Evolutionary conservation across 2,888 invertebrate species (phyloP), one percentile per base, ranked within the genome.

Genomic region (Vanessa cardui): DNA sequence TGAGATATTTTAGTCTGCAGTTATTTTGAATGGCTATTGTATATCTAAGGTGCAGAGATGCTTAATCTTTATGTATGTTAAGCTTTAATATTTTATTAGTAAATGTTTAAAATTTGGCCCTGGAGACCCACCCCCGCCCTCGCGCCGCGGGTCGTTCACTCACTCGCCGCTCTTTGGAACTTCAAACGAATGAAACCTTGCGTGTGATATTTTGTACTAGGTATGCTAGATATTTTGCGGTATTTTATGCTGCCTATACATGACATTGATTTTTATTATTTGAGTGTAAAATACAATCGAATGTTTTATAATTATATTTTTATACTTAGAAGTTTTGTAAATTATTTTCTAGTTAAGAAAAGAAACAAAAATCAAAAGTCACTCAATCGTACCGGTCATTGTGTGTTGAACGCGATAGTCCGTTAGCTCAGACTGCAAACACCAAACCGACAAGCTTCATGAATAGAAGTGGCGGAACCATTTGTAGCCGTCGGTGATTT

Each of bases 81-180:
- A 92, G 92, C 92, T 92, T 92, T 92, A 92, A 92, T 92, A 92
- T 92, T 92, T 92, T 92, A 92, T 92, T 92, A 92, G 90, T 92
- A 87, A 92, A 92, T 92, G 89, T 92, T 90, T 90, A 90, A 88
- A 86, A 86, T 85, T 88, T 82, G 87, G 87, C 90, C 89, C 88
- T 79, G 78, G 83, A 83, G 84, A 74, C 76, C 74, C 78, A 75
- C 77, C 73, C 78, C 75, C 75, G 75, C 78, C 76, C 74, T 73
- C 74, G 74, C 77, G 73, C 74, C 73, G 74, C 71, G 74, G 76
- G 76, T 70, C 72, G 65, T 58, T 66, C 73, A 61, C 66, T 68
- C 70, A 69, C 71, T 72, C 73, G 68, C 73, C 71, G 73, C 75
- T 74, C 71, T 68, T 70, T 70, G 70, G 71, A 75, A 76, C 75